Evolutionary conservation across 2,797 vertebrate species (phyloP), one percentile per base, ranked within the genome.

Genomic region (Myotis pilosus): DNA sequence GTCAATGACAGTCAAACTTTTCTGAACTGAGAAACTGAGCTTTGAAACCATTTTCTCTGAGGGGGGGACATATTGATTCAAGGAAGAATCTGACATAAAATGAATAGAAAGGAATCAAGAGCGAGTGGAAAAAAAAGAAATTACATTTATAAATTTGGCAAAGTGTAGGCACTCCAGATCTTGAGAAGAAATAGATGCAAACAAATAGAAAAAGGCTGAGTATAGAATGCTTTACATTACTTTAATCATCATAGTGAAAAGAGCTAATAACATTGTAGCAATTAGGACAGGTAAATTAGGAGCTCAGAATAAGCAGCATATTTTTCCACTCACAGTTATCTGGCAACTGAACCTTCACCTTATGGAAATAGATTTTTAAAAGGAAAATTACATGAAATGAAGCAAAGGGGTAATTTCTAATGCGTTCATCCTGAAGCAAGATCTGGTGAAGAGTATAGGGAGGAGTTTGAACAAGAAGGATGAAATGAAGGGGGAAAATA

Each of bases 41-140:
- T 91, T 92, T 89, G 49, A 92, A 94, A 89, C 80, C 16, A 60
- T 22, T 79, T 92, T 87, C 55, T 89, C 51, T 87, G 44, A 79
- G n/a, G 69, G n/a, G 69, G n/a, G 69, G 79, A 80, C 22, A 92
- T 82, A 81, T 69, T 91, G 74, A 96, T 91, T 33, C 79, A 95
- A 95, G 33, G 25, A n/a, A 91, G 74, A 91, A 33, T 71, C 15
- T 84, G 53, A 79, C 16, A 64, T 6, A 47, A 10, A 90, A 68
- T 38, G 25, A 91, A 85, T 19, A 62, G 3, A 60, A 93, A 84
- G 60, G 51, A 90, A 75, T 71, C 13, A 55, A 72, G n/a, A 80
- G 19, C 44, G 66, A 89, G 28, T 74, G 7, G 60, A 76, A 92
- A 90, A 71, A 60, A 86, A 92, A 64, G 15, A 8, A 87, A 78